Base-by-base conservation (phyloP, 1,140 invertebrate genomes). In the Parasteatoda tepidariorum region DNA sequence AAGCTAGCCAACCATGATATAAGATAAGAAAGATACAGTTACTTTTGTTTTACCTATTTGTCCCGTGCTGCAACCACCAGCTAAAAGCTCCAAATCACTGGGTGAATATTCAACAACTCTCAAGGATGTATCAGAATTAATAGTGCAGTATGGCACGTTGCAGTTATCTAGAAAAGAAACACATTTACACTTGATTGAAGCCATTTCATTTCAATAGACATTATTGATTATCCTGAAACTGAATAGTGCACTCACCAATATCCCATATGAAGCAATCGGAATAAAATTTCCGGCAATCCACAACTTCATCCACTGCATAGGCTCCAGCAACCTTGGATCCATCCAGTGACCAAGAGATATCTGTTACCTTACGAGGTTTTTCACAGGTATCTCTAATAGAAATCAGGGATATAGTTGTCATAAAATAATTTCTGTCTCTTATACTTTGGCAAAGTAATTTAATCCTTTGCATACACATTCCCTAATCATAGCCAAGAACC, bases 61-160 rank as follows among this genome's bases (percentile, higher is more conserved):
- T 26, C 97, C 97, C 88, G 95, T 96, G 86, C 93, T 93, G 89
- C 96, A 92, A 33, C 96, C 97, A 86, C 96, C 96, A 9, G 95
- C 92, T 26, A 99, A 88, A 64, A 93, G 92, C 86, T 97, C 94
- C 4, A 92, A 92, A 89, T 99, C 97, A 88, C 97, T 96, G 18
- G 95, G 94, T 89, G 96, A 97, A 87, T 96, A 98, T 88, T 97
- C 95, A n/a, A 97, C 89, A 84, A 95, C 95, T 4, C 96, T 91
- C 31, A 96, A 91, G 0, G 95, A 93, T 59, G 93, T 93, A 24
- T 41, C n/a, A 9, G 79, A 38, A 24, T 28, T 62, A 11, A 83
- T 18, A 7, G 61, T 66, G n/a, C 34, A 62, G 15, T 64, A 64
- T 28, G 79, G 79, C 2, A 41, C 18, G n/a, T 71, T 83, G 22